Evolutionary conservation across 2,113 vertebrate genomes (phyloP), one percentile per base, ranked within the genome.

Genomic region (Podarcis raffonei): DNA sequence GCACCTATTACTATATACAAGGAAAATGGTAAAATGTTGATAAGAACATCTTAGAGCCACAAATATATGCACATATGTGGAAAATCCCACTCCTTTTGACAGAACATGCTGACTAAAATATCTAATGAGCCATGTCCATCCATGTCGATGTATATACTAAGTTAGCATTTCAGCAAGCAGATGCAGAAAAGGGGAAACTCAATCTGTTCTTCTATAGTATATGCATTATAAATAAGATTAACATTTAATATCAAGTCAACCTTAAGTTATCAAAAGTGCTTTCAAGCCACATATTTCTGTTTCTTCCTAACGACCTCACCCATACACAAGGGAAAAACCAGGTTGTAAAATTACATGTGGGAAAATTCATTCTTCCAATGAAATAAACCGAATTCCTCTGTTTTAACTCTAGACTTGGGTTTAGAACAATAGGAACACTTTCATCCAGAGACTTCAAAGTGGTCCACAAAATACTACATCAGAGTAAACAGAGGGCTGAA

Each of bases 401-500:
- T 71, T 85, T 83, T 57, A 68, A 32, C 62, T 69, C 89, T n/a
- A 91, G 66, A 93, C 88, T 90, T 91, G 74, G 81, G 87, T 93
- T 94, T 93, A 93, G 89, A 96, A 95, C 95, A 95, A 92, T 88
- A 95, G 84, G 57, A 94, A 78, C 81, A 95, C 94, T 95, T 95
- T 95, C 90, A 95, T 95, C 94, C 91, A 88, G 93, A 91, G 84
- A 94, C 94, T 95, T 96, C 94, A 95, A 95, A 96, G 94, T 93
- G 85, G 62, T 84, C 92, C 23, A 83, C 90, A 93, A 95, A 92
- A 95, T 90, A 95, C 91, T 71, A 37, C 77, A 92, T 92, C 92
- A 91, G 72, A 92, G 89, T 91, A 94, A 95, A 94, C 91, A 95
- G 27, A 91, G 89, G 85, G 87, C 88, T 94, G 88, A 95, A 93